A percentile compares a stretch with the other conserved stretches of the same genome.
Conservation (phyloP, 2,797 vertebrate species). For the Lophura swinhoii region DNA sequence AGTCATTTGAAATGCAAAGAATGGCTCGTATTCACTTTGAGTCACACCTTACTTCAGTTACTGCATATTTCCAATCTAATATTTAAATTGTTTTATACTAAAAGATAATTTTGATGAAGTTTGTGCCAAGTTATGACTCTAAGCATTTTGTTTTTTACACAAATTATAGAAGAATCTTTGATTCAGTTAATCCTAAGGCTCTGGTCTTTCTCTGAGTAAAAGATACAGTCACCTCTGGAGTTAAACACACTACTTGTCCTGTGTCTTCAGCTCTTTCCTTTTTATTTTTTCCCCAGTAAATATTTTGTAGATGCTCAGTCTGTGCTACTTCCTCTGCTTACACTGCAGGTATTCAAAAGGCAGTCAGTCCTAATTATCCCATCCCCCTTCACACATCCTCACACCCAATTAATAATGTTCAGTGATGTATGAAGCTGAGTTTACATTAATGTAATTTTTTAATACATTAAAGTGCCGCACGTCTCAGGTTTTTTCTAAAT, state of each 20-base stretch:
- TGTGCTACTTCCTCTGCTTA: constrained; percentile 62
- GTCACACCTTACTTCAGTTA: constrained; percentile 13
- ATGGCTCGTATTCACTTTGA: not conserved
- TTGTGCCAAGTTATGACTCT: constrained; percentile 6
- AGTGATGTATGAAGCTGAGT: constrained; percentile 64
- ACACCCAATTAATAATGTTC: constrained; percentile 72
- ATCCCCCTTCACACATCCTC: constrained; percentile 56
- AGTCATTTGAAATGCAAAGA: constrained; percentile 25
- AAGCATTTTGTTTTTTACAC: constrained; percentile 13
- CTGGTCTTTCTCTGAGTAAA: constrained; percentile 30
- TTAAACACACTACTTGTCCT: not conserved
- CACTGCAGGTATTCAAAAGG: constrained; percentile 56
- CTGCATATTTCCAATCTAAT: not conserved
- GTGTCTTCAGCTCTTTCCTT: not conserved
- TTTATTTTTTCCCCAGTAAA: constrained; percentile 15
- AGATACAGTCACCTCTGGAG: constrained; percentile 1
- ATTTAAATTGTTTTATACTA: not conserved
- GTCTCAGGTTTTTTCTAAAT: constrained; percentile 55
- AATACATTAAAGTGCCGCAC: constrained; percentile 51
- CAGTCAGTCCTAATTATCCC: constrained; percentile 62
- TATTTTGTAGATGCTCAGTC: constrained; percentile 25
- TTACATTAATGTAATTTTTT: constrained; percentile 63
- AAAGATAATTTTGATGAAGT: constrained; percentile 30
- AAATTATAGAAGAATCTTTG: constrained; percentile 26
- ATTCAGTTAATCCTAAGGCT: not conserved